Evolutionary conservation across 2,888 invertebrate genomes (phyloP).

Genomic region (Macropis europaea): DNA sequence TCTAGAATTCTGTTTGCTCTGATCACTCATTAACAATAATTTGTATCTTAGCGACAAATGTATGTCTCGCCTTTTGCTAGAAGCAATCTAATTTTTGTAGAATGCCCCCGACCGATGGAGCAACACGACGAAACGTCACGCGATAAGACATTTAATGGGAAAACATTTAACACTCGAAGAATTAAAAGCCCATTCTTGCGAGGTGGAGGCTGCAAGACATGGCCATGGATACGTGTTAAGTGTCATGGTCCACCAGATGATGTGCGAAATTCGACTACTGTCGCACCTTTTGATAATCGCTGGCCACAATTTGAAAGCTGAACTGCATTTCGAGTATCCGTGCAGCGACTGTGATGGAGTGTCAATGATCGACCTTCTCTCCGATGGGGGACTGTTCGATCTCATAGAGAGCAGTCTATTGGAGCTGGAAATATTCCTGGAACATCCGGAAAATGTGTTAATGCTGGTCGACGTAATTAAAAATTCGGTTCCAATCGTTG

Average conservation of each 20-base stretch:
- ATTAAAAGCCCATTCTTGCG: constrained; percentile 20
- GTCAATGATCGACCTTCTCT: background rate
- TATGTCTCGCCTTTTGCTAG: too few species aligned
- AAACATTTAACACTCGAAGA: background rate
- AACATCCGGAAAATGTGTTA: constrained; percentile 39
- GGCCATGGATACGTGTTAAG: constrained; percentile 9
- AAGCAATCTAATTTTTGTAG: background rate
- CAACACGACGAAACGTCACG: background rate
- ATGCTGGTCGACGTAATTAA: constrained; percentile 10
- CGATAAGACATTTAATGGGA: too few species aligned
- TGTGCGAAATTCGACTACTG: constrained; percentile 51
- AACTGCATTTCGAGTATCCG: constrained; percentile 14
- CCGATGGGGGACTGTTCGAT: background rate
- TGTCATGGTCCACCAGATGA: constrained; percentile 25
- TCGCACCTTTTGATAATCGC: constrained; percentile 1
- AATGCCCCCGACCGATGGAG: background rate
- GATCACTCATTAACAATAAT: too few species aligned
- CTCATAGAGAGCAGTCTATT: background rate
- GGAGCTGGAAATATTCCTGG: constrained; percentile 15
- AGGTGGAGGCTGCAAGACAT: constrained; percentile 4
- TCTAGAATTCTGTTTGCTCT: too few species aligned
- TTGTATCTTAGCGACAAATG: too few species aligned
- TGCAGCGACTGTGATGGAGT: background rate
- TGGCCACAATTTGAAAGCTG: constrained; percentile 28
- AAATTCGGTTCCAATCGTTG: constrained; percentile 18